These are phyloP conservation scores for Thecophora atra DNA, from an alignment of 2,888 invertebrate species.

Conservation along the genomic window DNA sequence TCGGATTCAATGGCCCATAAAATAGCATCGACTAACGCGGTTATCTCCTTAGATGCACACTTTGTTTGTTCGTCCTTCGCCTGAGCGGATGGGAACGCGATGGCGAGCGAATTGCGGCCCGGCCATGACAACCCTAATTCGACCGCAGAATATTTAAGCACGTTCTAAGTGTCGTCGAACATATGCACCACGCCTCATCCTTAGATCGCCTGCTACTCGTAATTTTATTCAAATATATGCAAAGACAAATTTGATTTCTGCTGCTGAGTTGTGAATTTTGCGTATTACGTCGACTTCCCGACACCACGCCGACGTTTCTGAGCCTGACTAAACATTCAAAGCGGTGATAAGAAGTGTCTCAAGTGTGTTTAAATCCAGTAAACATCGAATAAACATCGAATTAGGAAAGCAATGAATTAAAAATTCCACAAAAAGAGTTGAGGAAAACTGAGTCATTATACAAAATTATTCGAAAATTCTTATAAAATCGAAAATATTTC, in stretches of 20 bases:
- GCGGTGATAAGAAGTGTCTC: slow-evolving; percentile 30
- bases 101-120: slow-evolving; percentile 16
- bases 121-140: slow-evolving; percentile 54
- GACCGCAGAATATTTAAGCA: slow-evolving; percentile 55
- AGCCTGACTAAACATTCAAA: slow-evolving; percentile 38
- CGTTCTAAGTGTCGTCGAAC: slow-evolving; percentile 46
- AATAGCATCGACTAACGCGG: slow-evolving; percentile 61
- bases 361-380: slow-evolving; percentile 6
- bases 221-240: slow-evolving; percentile 59
- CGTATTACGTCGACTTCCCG: not conserved
- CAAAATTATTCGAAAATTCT: too few relatives aligned
- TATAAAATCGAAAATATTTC: too few relatives aligned
- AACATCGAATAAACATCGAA: not conserved
- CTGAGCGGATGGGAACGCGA: slow-evolving; percentile 17
- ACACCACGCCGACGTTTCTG: not conserved
- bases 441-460: too few relatives aligned
- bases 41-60: slow-evolving; percentile 64
- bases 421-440: too few relatives aligned
- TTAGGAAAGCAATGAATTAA: not conserved
- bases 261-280: slow-evolving; percentile 9
- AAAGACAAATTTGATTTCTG: slow-evolving; percentile 56
- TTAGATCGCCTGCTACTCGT: slow-evolving; percentile 42
- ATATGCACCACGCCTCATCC: slow-evolving; percentile 23
- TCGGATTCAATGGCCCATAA: slow-evolving; percentile 66
- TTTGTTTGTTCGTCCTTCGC: slow-evolving; percentile 49